A percentile compares a stretch with the other conserved stretches of the same genome.
These are phyloP conservation scores for Hydrotaea diabolus DNA, from an alignment of 2,888 invertebrate genomes.

Conservation along the genomic window DNA sequence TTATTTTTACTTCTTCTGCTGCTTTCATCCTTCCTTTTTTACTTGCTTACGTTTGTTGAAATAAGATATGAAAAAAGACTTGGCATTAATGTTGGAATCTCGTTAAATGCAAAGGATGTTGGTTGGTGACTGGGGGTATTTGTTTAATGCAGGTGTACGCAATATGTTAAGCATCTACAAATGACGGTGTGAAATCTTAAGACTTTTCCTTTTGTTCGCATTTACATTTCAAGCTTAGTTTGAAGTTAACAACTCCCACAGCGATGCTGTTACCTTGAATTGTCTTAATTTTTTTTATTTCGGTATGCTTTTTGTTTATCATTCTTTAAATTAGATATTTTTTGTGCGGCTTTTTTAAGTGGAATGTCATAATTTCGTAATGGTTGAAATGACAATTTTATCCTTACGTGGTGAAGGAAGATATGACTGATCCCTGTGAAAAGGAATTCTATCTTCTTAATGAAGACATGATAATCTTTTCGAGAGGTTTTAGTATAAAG, in stretches of 20 bases:
- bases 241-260: background rate
- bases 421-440: background rate
- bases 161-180: constrained; percentile 33
- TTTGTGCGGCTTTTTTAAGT: background rate
- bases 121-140: constrained; percentile 1
- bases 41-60: background rate
- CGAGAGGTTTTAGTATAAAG: too few relatives aligned
- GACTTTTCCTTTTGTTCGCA: constrained; percentile 10
- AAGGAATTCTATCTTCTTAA: background rate
- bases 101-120: constrained; percentile 51
- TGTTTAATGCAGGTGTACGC: constrained; percentile 11
- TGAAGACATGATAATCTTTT: too few relatives aligned
- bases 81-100: constrained; percentile 47
- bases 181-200: constrained; percentile 32
- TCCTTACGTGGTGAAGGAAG: background rate
- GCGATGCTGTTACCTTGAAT: constrained; percentile 6
- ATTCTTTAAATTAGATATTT: background rate
- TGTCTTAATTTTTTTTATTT: background rate
- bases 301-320: background rate
- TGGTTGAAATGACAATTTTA: constrained; percentile 7
- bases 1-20: background rate
- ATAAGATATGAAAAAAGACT: background rate
- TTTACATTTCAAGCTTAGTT: constrained; percentile 25
- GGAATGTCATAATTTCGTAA: constrained; percentile 20
- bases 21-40: background rate